Conservation (phyloP, 2,888 invertebrate genomes). For the Lasioglossum marginatum region DNA sequence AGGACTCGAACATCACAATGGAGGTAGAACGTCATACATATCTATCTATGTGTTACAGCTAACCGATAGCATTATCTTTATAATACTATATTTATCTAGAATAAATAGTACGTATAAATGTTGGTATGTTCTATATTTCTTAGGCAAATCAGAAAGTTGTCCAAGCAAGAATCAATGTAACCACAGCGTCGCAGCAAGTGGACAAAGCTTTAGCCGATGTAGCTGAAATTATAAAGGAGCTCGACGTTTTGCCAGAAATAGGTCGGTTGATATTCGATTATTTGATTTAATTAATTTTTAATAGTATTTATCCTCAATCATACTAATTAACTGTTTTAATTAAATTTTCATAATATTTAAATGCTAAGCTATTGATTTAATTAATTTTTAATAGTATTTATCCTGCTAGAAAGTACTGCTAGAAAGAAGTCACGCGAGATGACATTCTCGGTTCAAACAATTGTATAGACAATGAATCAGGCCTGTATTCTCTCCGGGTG, state of each 20-base stretch:
- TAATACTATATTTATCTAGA: not conserved
- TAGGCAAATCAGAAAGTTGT: constrained; percentile 91
- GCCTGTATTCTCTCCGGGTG: not conserved
- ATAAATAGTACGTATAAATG: not conserved
- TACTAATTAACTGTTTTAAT: too few relatives aligned
- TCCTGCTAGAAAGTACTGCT: too few relatives aligned
- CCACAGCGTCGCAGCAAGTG: constrained; percentile 92
- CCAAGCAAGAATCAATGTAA: constrained; percentile 93
- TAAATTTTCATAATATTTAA: too few relatives aligned
- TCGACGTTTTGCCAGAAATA: constrained; percentile 91
- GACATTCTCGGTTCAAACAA: not conserved
- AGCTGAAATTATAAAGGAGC: constrained; percentile 90
- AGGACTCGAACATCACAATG: constrained; percentile 89
- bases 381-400: too few relatives aligned
- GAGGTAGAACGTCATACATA: constrained; percentile 87
- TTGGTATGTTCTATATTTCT: constrained; percentile 47
- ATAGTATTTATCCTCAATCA: too few relatives aligned
- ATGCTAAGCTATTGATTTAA: too few relatives aligned
- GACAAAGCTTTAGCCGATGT: constrained; percentile 92
- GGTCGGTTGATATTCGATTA: constrained; percentile 75
- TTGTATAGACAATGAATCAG: not conserved
- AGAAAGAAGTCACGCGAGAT: not conserved
- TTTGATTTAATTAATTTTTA: too few relatives aligned
- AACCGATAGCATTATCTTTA: not conserved
- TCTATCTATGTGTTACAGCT: not conserved